Percentiles rank a stretch among this genome's conserved stretches.
phyloP scores from a whole-genome alignment of 2,888 invertebrate genomes.

The Merodon equestris region DNA sequence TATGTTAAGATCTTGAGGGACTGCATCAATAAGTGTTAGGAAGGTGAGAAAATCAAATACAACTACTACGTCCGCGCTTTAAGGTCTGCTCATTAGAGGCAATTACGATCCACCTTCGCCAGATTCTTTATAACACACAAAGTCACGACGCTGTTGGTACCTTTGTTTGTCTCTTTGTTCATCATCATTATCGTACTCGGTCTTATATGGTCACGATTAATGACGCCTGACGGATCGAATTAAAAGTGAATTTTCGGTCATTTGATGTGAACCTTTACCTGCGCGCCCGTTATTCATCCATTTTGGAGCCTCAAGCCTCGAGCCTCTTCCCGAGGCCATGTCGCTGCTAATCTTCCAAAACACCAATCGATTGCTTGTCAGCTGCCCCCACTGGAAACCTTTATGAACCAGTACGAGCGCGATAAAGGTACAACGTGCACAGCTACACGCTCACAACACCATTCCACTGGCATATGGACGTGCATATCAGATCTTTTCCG shows the following conservation, averaged over 20 bases:
- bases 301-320: not conserved
- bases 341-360: too few relatives aligned
- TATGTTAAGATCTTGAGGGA: too few relatives aligned
- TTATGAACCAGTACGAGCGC: too few relatives aligned
- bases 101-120: not conserved
- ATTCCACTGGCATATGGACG: conserved; percentile 1
- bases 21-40: too few relatives aligned
- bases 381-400: too few relatives aligned
- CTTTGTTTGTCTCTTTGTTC: not conserved
- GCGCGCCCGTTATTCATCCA: conserved; percentile 16
- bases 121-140: not conserved
- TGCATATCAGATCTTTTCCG: conserved; percentile 43
- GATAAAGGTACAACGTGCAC: too few relatives aligned
- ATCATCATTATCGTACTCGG: conserved; percentile 4
- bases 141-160: conserved; percentile 13
- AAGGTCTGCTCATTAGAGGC: too few relatives aligned
- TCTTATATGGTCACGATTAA: not conserved
- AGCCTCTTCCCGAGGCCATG: too few relatives aligned
- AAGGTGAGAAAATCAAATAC: too few relatives aligned
- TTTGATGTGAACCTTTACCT: conserved; percentile 17
- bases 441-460: too few relatives aligned
- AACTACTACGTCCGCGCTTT: too few relatives aligned
- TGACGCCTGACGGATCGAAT: conserved; percentile 6
- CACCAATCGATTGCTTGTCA: too few relatives aligned
- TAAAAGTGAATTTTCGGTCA: conserved; percentile 8